Percentiles rank a stretch among this genome's conserved stretches.
These are phyloP conservation scores for Epicauta chinensis DNA, from an alignment of 1,140 invertebrate genomes.

Conservation along the genomic window DNA sequence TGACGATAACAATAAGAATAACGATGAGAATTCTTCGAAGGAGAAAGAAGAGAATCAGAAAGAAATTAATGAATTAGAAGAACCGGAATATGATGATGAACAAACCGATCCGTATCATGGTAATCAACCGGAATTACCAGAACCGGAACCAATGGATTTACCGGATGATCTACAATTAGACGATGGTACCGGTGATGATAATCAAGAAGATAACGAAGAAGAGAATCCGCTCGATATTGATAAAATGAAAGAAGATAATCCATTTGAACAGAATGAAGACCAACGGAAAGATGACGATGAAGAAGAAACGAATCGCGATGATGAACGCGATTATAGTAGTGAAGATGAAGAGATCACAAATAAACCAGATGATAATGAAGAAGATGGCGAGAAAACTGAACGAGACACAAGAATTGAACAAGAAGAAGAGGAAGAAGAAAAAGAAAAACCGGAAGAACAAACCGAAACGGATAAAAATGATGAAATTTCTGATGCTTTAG, in stretches of 20 bases:
- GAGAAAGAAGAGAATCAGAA: slow-evolving; percentile 51
- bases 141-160: slow-evolving; percentile 78
- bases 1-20: slow-evolving; percentile 45
- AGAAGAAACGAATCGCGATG: slow-evolving; percentile 30
- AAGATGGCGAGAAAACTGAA: slow-evolving; percentile 33
- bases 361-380: slow-evolving; percentile 43
- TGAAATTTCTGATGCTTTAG: slow-evolving; percentile 33
- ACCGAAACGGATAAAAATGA: slow-evolving; percentile 19
- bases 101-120: slow-evolving; percentile 83
- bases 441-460: slow-evolving; percentile 22
- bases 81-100: slow-evolving; percentile 72
- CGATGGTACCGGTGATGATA: slow-evolving; percentile 49
- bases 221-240: slow-evolving; percentile 82
- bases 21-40: slow-evolving; percentile 45
- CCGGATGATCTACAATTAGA: slow-evolving; percentile 82
- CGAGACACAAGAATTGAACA: slow-evolving; percentile 27
- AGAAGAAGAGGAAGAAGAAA: slow-evolving; percentile 36
- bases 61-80: slow-evolving; percentile 70
- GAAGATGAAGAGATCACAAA: slow-evolving; percentile 39
- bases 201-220: slow-evolving; percentile 51
- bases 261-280: slow-evolving; percentile 35
- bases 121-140: slow-evolving; percentile 63
- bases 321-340: slow-evolving; percentile 27
- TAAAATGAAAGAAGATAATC: slow-evolving; percentile 54
- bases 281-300: slow-evolving; percentile 39